phyloP scores from a whole-genome alignment of 2,888 invertebrate genomes.

The Orthosia gracilis region DNA sequence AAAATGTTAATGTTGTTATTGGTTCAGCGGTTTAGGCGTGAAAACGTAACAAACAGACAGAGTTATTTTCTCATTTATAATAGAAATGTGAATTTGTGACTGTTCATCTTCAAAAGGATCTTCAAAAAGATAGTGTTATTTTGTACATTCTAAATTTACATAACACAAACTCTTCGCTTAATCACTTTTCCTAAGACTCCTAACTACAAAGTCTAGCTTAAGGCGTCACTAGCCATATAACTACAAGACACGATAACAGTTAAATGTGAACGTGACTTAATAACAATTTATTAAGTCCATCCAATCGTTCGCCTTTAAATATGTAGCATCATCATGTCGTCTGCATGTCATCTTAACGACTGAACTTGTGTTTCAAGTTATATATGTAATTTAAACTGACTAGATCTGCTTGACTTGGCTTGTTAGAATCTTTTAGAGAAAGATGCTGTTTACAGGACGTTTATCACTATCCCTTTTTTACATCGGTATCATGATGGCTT shows the following conservation, averaged over 20 bases:
- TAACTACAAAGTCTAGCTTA: not conserved
- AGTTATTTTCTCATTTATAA: too few relatives aligned
- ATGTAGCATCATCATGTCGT: conserved; percentile 35
- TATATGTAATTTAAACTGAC: conserved; percentile 20
- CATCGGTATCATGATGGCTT: too few relatives aligned
- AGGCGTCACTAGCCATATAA: conserved; percentile 11
- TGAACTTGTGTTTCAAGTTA: conserved; percentile 13
- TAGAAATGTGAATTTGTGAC: too few relatives aligned
- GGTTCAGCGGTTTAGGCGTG: too few relatives aligned
- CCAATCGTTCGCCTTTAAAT: conserved; percentile 40
- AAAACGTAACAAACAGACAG: too few relatives aligned
- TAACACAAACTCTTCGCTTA: not conserved
- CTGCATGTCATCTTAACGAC: conserved; percentile 36
- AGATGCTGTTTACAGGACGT: too few relatives aligned
- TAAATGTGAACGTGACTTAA: conserved; percentile 49
- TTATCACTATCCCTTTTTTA: too few relatives aligned
- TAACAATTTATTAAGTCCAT: conserved; percentile 38
- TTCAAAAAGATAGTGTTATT: not conserved
- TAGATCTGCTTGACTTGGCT: conserved; percentile 8
- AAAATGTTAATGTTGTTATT: too few relatives aligned
- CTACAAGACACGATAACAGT: conserved; percentile 46
- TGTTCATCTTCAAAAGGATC: not conserved
- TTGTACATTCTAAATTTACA: not conserved
- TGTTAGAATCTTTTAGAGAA: conserved; percentile 4
- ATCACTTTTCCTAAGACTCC: conserved; percentile 4